Conservation (phyloP, 2,888 invertebrate genomes). For the Cyaniris semiargus region DNA sequence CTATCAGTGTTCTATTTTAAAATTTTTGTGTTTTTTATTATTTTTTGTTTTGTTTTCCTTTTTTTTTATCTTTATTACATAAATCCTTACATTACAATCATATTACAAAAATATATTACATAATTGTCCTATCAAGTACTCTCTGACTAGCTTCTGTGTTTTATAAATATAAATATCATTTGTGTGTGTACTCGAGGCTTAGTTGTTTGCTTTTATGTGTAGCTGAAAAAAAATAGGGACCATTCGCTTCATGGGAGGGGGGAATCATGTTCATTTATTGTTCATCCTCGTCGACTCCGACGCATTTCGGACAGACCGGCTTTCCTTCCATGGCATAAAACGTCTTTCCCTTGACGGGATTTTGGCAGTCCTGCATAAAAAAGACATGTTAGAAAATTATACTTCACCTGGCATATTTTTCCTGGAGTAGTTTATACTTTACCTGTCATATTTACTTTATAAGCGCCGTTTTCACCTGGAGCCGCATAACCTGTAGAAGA, state of each 20-base stretch:
- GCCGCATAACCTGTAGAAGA: slow-evolving; percentile 35
- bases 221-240: slow-evolving; percentile 75
- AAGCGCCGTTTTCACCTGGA: slow-evolving; percentile 26
- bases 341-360: slow-evolving; percentile 94
- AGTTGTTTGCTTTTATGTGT: slow-evolving; percentile 58
- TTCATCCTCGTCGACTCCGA: slow-evolving; percentile 94
- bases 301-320: slow-evolving; percentile 96
- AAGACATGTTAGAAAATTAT: slow-evolving; percentile 51
- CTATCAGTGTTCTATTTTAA: slow-evolving; percentile 41
- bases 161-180: slow-evolving; percentile 51
- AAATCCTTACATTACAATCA: slow-evolving; percentile 78
- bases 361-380: slow-evolving; percentile 92
- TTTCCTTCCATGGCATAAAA: slow-evolving; percentile 99
- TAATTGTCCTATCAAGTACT: slow-evolving; percentile 59
- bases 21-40: slow-evolving; percentile 48
- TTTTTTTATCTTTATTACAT: slow-evolving; percentile 78
- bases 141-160: slow-evolving; percentile 58
- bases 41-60: slow-evolving; percentile 50
- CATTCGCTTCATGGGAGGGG: slow-evolving; percentile 60
- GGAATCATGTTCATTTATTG: slow-evolving; percentile 60
- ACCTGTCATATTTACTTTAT: slow-evolving; percentile 42
- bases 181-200: slow-evolving; percentile 45
- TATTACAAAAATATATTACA: slow-evolving; percentile 78
- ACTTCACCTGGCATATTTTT: slow-evolving; percentile 63
- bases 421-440: slow-evolving; percentile 36